Evolutionary conservation across 2,888 invertebrate genomes (phyloP).

Genomic region (Pachydiplax longipennis): DNA sequence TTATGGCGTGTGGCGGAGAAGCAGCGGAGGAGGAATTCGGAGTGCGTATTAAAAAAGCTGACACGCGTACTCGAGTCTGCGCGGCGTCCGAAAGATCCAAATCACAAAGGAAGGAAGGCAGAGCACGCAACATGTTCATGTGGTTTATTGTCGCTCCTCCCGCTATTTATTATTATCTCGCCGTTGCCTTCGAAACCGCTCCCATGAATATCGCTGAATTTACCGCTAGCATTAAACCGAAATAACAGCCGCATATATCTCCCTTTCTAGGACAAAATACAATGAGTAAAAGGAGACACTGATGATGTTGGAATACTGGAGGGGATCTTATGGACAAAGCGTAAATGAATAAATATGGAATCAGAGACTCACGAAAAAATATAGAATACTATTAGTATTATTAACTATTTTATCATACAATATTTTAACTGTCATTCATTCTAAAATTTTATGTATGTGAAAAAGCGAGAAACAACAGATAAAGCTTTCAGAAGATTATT

Average conservation of each 20-base stretch:
- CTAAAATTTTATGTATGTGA: too few relatives aligned
- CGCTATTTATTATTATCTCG: conserved; percentile 34
- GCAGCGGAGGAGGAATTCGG: not conserved
- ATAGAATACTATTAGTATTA: too few relatives aligned
- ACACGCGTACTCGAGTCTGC: conserved; percentile 11
- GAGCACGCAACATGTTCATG: conserved; percentile 31
- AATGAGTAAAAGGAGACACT: not conserved
- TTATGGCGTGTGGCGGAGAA: not conserved
- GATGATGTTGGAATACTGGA: not conserved
- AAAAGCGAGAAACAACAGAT: too few relatives aligned
- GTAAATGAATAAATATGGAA: not conserved
- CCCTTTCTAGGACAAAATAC: too few relatives aligned
- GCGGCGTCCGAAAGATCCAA: conserved; percentile 15
- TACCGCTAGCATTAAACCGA: conserved; percentile 8
- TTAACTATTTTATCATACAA: too few relatives aligned
- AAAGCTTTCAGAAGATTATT: too few relatives aligned
- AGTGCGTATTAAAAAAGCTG: conserved; percentile 42
- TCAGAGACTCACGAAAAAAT: not conserved
- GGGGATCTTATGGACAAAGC: not conserved
- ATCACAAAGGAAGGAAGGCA: not conserved
- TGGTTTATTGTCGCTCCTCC: conserved; percentile 20
- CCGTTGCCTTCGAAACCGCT: not conserved
- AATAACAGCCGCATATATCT: not conserved
- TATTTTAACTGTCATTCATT: too few relatives aligned
- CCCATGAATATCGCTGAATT: conserved; percentile 1